These are phyloP conservation scores for Rhinophrynus dorsalis DNA, from an alignment of 2,797 vertebrate species.

Conservation along the genomic window DNA sequence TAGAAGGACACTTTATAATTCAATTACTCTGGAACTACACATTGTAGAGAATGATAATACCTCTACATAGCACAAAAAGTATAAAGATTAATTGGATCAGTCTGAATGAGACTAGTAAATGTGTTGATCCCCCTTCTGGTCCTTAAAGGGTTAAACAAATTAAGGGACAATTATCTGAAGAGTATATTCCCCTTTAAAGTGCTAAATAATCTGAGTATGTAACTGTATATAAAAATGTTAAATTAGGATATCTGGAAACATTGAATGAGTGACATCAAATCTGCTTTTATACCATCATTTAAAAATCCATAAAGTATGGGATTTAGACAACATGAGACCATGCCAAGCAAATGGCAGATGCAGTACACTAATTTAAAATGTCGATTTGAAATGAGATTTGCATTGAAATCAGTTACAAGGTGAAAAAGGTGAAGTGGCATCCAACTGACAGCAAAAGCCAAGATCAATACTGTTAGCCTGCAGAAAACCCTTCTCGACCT, in stretches of 20 bases:
- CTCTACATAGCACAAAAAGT: no score
- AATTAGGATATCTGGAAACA: constrained; percentile 67
- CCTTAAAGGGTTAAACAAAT: no score
- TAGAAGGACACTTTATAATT: no score
- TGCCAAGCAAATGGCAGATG: constrained; percentile 79
- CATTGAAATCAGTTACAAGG: constrained; percentile 77
- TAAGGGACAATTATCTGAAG: no score
- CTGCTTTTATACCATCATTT: constrained; percentile 79
- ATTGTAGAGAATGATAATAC: no score
- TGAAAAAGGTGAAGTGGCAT: constrained; percentile 82
- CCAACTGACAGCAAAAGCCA: constrained; percentile 79
- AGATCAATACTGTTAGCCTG: constrained; percentile 73
- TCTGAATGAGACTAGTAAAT: no score
- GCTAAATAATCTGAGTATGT: no score
- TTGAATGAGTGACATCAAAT: constrained; percentile 71
- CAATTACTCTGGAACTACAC: no score
- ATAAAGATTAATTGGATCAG: no score
- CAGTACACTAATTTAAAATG: constrained; percentile 81
- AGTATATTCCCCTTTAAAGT: no score
- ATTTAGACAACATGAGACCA: constrained; percentile 80
- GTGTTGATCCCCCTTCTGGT: no score
- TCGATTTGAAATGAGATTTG: constrained; percentile 77
- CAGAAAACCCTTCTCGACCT: constrained; percentile 74
- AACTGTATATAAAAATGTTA: no score
- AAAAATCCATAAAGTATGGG: constrained; percentile 81